phyloP scores from a whole-genome alignment of 2,888 invertebrate genomes.

The Bombylius major region DNA sequence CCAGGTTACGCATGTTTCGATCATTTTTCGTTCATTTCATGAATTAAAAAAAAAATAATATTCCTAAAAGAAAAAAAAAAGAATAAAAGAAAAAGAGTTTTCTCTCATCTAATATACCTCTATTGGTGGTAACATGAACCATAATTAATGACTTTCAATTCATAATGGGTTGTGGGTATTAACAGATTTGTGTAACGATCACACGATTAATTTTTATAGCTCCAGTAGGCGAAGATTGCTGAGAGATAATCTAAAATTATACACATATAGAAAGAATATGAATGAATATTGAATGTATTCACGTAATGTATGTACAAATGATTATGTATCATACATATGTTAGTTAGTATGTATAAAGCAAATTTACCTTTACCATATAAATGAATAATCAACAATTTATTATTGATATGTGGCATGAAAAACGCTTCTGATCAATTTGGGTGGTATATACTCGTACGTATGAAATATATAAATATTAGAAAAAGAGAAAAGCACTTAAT shows the following conservation, averaged over 20 bases:
- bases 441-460: neutral
- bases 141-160: constrained; percentile 11
- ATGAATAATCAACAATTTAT: neutral
- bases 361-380: neutral
- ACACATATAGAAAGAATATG: neutral
- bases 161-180: constrained; percentile 8
- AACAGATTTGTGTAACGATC: constrained; percentile 11
- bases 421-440: neutral
- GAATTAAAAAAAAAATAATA: neutral
- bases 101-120: constrained; percentile 1
- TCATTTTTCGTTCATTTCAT: constrained; percentile 1
- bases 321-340: neutral
- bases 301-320: neutral
- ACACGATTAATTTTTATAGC: constrained; percentile 8
- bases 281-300: neutral
- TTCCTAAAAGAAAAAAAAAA: too few species aligned
- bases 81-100: neutral
- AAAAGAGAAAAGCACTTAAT: too few species aligned
- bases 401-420: neutral
- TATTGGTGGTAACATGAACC: constrained; percentile 7
- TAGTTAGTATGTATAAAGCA: too few species aligned
- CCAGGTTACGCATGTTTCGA: constrained; percentile 4
- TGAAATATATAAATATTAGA: too few species aligned
- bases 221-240: neutral
- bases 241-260: neutral